Evolutionary conservation across 2,113 vertebrate genomes (phyloP), one percentile per base, ranked within the genome.

Genomic region (Poicephalus gulielmi): DNA sequence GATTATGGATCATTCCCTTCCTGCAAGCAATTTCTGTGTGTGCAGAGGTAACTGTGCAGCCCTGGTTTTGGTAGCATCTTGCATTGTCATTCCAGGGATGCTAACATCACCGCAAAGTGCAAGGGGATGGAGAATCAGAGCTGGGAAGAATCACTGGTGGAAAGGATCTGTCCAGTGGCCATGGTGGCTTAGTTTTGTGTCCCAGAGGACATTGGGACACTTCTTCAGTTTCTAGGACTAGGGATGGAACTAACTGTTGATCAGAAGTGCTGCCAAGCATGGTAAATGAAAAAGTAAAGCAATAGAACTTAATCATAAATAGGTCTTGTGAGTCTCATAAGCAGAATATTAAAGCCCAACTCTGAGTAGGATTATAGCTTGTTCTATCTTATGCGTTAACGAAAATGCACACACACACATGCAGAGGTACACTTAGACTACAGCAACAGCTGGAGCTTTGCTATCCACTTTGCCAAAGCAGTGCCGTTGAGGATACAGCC

Each of bases 191-290:
- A 88, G 19, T 53, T 88, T 83, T 46, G 7, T 73, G n/a, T 55
- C 69, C 63, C 60, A 23, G 69, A 57, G 44, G 30, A 46, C 22
- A 76, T 44, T 9, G 62, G 46, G 74, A 50, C 8, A 6, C n/a
- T 30, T 2, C 4, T 90, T 25, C 59, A 20, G 16, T 69, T 85
- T 79, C 37, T 87, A 69, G 70, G 50, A 17, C 60, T 69, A 44
- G 22, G n/a, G 6, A 35, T 1, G 2, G 39, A 85, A 59, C 46
- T n/a, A 85, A 80, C 52, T 0, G 0, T 67, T 49, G 10, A 20
- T 78, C 66, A 41, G 0, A 43, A 30, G 41, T 59, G 55, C 49
- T 81, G 28, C 83, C 75, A 43, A 6, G 8, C 4, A 1, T 15
- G 59, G 59, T 53, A 80, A 88, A 73, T 80, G 18, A 52, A 77